Conservation (phyloP, 2,888 invertebrate genomes). For the Leucoptera coffeella region DNA sequence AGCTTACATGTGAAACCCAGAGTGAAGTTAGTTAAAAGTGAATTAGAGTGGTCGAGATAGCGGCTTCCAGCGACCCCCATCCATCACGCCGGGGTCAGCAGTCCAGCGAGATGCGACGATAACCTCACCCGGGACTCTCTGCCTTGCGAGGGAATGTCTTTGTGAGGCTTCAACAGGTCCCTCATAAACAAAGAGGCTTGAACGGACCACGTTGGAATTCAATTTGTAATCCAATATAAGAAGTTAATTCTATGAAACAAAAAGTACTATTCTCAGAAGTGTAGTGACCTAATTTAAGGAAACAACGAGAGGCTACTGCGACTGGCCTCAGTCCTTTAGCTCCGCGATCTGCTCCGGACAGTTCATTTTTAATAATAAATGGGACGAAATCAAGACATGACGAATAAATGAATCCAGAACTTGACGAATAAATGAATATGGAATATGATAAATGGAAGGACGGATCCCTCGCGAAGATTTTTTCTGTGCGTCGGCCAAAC, state of each 20-base stretch:
- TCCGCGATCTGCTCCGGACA: constrained; percentile 43
- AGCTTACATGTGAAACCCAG: constrained; percentile 16
- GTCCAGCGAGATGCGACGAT: too few relatives aligned
- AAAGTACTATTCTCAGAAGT: constrained; percentile 3
- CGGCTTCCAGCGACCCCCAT: constrained; percentile 15
- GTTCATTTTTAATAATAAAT: constrained; percentile 58
- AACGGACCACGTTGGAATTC: too few relatives aligned
- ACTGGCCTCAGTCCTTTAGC: constrained; percentile 34
- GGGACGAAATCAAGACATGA: constrained; percentile 56
- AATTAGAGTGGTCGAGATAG: constrained; percentile 16
- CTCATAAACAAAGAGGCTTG: too few relatives aligned
- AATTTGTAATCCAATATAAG: too few relatives aligned
- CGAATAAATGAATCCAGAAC: constrained; percentile 57
- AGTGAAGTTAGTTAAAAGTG: constrained; percentile 6
- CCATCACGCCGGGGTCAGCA: constrained; percentile 17
- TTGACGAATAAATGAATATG: constrained; percentile 56
- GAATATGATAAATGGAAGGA: constrained; percentile 52
- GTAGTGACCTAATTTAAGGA: constrained; percentile 32
- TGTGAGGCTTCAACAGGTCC: too few relatives aligned
- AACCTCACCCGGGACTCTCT: too few relatives aligned
- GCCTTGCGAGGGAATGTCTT: too few relatives aligned
- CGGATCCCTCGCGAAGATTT: constrained; percentile 50
- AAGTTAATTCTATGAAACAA: too few relatives aligned
- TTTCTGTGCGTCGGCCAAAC: constrained; percentile 49
- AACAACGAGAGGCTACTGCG: too few relatives aligned